Conservation (phyloP, 1,140 invertebrate genomes). For the Trachelipus rathkii region DNA sequence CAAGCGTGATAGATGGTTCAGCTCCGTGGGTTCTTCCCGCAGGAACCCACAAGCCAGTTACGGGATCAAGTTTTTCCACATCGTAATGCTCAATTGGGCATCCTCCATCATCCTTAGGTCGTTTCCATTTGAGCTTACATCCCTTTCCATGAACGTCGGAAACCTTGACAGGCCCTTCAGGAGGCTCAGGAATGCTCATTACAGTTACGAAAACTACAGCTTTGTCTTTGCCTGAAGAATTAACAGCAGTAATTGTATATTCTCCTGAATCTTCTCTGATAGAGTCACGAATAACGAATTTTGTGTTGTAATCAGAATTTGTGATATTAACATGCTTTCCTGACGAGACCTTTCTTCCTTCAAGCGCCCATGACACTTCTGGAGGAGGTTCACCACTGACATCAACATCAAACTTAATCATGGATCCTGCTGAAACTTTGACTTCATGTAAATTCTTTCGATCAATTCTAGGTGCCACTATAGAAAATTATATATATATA, state of each 20-base stretch:
- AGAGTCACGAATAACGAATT: constrained; percentile 75
- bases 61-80: constrained; percentile 82
- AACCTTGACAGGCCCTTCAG: constrained; percentile 77
- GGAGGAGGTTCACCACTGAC: constrained; percentile 89
- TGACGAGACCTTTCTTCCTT: constrained; percentile 56
- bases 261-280: constrained; percentile 76
- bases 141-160: constrained; percentile 88
- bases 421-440: constrained; percentile 81
- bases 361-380: constrained; percentile 79
- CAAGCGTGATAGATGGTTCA: constrained; percentile 76
- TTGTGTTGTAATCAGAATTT: constrained; percentile 81
- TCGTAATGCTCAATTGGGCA: constrained; percentile 55
- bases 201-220: constrained; percentile 86
- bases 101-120: constrained; percentile 79
- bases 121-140: constrained; percentile 90
- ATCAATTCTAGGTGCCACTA: constrained; percentile 92
- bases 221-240: constrained; percentile 78
- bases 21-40: constrained; percentile 66
- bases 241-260: constrained; percentile 79
- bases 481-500: too few species aligned
- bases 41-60: constrained; percentile 91
- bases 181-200: constrained; percentile 80
- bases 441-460: constrained; percentile 81
- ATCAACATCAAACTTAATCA: constrained; percentile 86
- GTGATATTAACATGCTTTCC: constrained; percentile 70